Evolutionary conservation across 2,888 invertebrate species (phyloP).

Genomic region (Lithosia quadra): DNA sequence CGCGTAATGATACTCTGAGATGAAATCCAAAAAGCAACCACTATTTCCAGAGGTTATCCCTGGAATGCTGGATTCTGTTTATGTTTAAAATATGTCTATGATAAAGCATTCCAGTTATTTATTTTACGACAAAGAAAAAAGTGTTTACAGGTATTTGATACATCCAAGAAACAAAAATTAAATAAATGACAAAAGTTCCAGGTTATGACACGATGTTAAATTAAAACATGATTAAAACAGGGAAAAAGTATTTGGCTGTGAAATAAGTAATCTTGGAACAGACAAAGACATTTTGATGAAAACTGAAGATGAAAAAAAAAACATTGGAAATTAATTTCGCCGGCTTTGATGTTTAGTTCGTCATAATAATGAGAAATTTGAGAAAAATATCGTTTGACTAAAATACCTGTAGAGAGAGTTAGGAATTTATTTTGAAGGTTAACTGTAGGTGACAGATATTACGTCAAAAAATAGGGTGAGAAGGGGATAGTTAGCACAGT

Average conservation of each 20-base stretch:
- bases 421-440: constrained; percentile 1
- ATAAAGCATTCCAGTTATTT: no score
- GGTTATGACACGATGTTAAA: constrained; percentile 42
- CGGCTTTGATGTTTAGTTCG: constrained; percentile 53
- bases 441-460: neutral
- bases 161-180: constrained; percentile 34
- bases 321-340: constrained; percentile 52
- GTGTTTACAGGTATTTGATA: constrained; percentile 19
- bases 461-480: neutral
- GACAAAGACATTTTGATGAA: constrained; percentile 55
- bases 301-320: constrained; percentile 55
- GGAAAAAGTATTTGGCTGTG: constrained; percentile 49
- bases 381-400: constrained; percentile 27
- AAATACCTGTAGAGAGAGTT: constrained; percentile 8
- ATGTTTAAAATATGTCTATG: no score
- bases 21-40: no score
- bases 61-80: no score
- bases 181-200: constrained; percentile 32
- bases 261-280: constrained; percentile 59
- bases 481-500: neutral
- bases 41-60: no score
- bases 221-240: constrained; percentile 50
- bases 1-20: no score
- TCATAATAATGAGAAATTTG: constrained; percentile 50
- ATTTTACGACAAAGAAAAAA: no score